phyloP scores from a whole-genome alignment of 2,888 invertebrate species.

The Tridacna gigas region DNA sequence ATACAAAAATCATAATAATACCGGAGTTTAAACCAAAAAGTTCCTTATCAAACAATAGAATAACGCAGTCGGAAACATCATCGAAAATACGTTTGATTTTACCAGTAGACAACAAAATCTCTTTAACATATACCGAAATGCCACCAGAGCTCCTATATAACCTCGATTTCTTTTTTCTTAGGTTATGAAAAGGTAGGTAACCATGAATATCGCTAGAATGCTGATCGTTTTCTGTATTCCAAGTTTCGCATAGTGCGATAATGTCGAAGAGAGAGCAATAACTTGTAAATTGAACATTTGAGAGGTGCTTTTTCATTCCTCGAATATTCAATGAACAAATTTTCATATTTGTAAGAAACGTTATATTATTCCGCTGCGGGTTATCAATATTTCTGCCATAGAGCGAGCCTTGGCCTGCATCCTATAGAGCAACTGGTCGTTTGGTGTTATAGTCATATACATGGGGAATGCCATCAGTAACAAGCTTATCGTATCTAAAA shows the following conservation, averaged over 20 bases:
- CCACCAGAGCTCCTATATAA: background rate
- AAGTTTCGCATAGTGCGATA: background rate
- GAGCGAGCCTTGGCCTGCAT: background rate
- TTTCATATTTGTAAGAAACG: background rate
- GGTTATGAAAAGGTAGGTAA: background rate
- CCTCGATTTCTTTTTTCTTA: background rate
- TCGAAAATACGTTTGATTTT: background rate
- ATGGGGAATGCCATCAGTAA: background rate
- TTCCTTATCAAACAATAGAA: background rate
- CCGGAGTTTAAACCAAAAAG: background rate
- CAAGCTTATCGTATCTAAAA: background rate
- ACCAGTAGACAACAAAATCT: background rate
- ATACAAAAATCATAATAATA: background rate
- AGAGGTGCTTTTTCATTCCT: background rate
- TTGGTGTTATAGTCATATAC: background rate
- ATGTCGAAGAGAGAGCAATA: background rate
- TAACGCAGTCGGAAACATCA: background rate
- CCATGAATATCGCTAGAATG: background rate
- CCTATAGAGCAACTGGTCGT: background rate
- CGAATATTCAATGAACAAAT: constrained; percentile 1
- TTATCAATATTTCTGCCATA: background rate
- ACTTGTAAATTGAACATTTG: background rate
- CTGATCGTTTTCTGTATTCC: background rate
- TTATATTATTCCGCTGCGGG: background rate
- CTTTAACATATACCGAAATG: background rate